Conservation (phyloP, 30 jellyfish, hydroid and myxozoan genomes). For the Cassiopea andromeda region DNA sequence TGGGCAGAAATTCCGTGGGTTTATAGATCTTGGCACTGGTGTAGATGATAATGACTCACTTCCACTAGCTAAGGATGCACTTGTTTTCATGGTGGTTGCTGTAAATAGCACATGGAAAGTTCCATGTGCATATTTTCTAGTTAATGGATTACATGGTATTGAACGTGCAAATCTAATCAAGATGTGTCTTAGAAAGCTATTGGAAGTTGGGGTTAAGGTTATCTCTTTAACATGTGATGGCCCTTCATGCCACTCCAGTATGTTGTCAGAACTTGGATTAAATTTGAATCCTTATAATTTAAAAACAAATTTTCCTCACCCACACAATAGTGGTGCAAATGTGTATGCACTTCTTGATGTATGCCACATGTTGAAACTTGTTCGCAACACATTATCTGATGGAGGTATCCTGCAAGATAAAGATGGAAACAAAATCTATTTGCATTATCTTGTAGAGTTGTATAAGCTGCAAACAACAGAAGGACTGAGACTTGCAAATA, state of each 20-base stretch:
- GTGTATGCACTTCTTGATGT: slow-evolving; percentile 62
- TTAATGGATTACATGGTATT: slow-evolving; percentile 49
- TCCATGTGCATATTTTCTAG: slow-evolving; percentile 60
- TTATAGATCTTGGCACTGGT: slow-evolving; percentile 61
- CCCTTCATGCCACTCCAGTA: slow-evolving; percentile 44
- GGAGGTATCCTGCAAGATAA: not conserved
- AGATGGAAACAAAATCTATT: slow-evolving; percentile 22
- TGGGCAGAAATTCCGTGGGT: slow-evolving; percentile 52
- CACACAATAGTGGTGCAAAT: not conserved
- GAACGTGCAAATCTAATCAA: slow-evolving; percentile 64
- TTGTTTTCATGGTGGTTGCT: slow-evolving; percentile 64
- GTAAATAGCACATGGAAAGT: slow-evolving; percentile 64
- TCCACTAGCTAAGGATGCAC: slow-evolving; percentile 65
- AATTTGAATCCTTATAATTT: slow-evolving; percentile 36
- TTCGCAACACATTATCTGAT: slow-evolving; percentile 4
- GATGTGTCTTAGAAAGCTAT: slow-evolving; percentile 30
- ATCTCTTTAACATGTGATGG: slow-evolving; percentile 71
- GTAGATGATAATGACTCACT: slow-evolving; percentile 40
- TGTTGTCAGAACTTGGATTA: slow-evolving; percentile 66
- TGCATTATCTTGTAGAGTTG: slow-evolving; percentile 48
- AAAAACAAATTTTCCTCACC: slow-evolving; percentile 51
- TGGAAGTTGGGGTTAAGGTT: slow-evolving; percentile 39
- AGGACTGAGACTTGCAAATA: slow-evolving; percentile 64
- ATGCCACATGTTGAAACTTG: slow-evolving; percentile 84
- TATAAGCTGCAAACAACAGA: slow-evolving; percentile 44